Evolutionary conservation across 1,140 invertebrate species (phyloP).

Genomic region (Bombyx mandarina): DNA sequence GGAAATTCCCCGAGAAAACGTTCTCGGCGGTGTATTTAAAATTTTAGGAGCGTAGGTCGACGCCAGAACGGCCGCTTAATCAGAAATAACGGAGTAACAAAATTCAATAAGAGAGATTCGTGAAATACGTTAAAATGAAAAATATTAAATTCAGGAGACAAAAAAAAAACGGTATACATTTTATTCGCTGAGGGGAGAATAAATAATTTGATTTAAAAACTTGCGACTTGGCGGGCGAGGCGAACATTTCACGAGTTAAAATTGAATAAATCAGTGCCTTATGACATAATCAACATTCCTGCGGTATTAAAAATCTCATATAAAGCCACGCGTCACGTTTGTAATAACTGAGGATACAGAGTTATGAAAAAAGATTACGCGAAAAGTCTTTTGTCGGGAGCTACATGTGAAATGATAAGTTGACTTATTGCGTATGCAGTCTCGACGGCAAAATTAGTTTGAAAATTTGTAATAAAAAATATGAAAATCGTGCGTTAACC

Average conservation of each 20-base stretch:
- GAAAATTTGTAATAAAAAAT: too few relatives aligned
- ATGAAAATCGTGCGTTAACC: too few relatives aligned
- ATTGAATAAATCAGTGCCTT: slow-evolving; percentile 17
- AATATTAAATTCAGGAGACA: slow-evolving; percentile 49
- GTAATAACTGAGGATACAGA: background rate
- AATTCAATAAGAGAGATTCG: slow-evolving; percentile 46
- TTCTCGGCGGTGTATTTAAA: slow-evolving; percentile 22
- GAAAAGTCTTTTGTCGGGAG: background rate
- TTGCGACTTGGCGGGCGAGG: slow-evolving; percentile 6
- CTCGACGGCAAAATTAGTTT: too few relatives aligned
- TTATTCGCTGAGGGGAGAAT: slow-evolving; percentile 25
- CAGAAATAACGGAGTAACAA: slow-evolving; percentile 40
- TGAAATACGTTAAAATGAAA: slow-evolving; percentile 47
- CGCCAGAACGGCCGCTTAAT: slow-evolving; percentile 26
- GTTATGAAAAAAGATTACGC: background rate
- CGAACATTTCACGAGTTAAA: slow-evolving; percentile 5
- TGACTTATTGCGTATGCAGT: background rate
- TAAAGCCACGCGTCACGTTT: background rate
- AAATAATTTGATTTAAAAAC: slow-evolving; percentile 39
- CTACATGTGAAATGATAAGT: background rate
- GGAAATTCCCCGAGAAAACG: slow-evolving; percentile 8
- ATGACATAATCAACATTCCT: slow-evolving; percentile 14
- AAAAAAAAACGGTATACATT: slow-evolving; percentile 31
- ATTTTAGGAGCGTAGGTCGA: slow-evolving; percentile 22
- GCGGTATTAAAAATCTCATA: slow-evolving; percentile 5